A percentile compares a stretch with the other conserved stretches of the same genome.
These are phyloP conservation scores for Galagoides demidoff DNA, from an alignment of 2,797 vertebrate genomes.

Conservation along the genomic window DNA sequence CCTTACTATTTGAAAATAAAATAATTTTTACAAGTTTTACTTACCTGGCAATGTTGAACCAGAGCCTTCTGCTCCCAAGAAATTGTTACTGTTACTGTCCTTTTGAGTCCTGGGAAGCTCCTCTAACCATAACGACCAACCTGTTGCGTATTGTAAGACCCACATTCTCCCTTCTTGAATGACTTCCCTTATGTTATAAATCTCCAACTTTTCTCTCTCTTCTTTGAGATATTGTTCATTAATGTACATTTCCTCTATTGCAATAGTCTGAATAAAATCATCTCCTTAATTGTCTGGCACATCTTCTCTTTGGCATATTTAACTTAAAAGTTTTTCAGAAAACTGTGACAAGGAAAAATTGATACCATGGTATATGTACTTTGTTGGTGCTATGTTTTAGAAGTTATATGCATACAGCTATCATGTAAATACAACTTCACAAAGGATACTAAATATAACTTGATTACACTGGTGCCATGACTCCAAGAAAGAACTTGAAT, in stretches of 20 bases:
- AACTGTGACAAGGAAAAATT: background rate
- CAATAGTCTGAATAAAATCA: background rate
- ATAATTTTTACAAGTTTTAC: slow-evolving; percentile 35
- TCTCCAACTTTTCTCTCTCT: background rate
- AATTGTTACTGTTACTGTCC: background rate
- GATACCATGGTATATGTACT: background rate
- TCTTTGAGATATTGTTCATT: background rate
- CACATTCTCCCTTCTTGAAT: background rate
- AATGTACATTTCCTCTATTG: background rate
- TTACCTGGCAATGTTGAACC: background rate
- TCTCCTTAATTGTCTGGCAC: background rate
- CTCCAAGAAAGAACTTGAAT: background rate
- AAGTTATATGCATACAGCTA: background rate
- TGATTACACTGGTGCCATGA: background rate
- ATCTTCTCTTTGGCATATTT: background rate
- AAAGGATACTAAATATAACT: background rate
- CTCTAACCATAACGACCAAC: background rate
- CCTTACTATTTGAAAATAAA: slow-evolving; percentile 42
- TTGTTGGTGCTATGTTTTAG: background rate
- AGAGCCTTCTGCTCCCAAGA: background rate
- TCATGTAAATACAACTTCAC: background rate
- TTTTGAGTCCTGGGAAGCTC: background rate
- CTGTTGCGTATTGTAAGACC: background rate
- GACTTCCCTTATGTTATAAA: background rate
- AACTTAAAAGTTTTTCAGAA: slow-evolving; percentile 1